Evolutionary conservation across 2,113 vertebrate genomes (phyloP).

Genomic region (Notechis scutatus): DNA sequence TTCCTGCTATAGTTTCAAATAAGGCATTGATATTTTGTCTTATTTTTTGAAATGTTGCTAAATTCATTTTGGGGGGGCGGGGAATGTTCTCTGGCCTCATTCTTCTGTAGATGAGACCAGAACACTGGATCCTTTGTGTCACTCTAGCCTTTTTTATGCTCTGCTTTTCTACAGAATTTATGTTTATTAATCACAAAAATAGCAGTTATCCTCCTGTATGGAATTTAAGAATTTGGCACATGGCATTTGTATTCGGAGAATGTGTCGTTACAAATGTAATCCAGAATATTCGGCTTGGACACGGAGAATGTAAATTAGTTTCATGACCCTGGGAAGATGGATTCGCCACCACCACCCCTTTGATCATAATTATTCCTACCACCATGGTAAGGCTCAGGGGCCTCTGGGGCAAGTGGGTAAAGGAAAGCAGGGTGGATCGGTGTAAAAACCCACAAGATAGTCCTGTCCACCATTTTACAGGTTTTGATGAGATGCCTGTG

Average conservation of each 20-base stretch:
- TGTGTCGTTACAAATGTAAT: neutral
- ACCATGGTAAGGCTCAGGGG: neutral
- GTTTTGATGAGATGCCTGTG: neutral
- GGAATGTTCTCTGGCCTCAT: neutral
- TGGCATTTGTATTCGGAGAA: slow-evolving; percentile 22
- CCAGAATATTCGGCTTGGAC: neutral
- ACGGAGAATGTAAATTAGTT: neutral
- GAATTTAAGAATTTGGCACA: neutral
- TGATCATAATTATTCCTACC: neutral
- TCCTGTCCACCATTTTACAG: neutral
- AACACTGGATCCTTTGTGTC: neutral
- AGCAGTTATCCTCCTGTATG: rapidly evolving
- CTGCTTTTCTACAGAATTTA: neutral
- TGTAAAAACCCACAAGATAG: neutral
- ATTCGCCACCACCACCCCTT: neutral
- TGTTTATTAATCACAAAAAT: neutral
- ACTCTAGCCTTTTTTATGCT: neutral
- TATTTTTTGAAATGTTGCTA: slow-evolving; percentile 41
- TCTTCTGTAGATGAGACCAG: slow-evolving; percentile 46
- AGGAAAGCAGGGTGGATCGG: neutral
- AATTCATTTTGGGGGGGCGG: neutral
- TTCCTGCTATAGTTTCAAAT: slow-evolving; percentile 12
- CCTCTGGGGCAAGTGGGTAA: neutral
- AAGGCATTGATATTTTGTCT: slow-evolving; percentile 17
- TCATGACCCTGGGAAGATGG: neutral